A percentile compares a stretch with the other conserved stretches of the same genome.
These are phyloP conservation scores for Coelopa pilipes DNA, from an alignment of 2,888 invertebrate species.

Conservation along the genomic window DNA sequence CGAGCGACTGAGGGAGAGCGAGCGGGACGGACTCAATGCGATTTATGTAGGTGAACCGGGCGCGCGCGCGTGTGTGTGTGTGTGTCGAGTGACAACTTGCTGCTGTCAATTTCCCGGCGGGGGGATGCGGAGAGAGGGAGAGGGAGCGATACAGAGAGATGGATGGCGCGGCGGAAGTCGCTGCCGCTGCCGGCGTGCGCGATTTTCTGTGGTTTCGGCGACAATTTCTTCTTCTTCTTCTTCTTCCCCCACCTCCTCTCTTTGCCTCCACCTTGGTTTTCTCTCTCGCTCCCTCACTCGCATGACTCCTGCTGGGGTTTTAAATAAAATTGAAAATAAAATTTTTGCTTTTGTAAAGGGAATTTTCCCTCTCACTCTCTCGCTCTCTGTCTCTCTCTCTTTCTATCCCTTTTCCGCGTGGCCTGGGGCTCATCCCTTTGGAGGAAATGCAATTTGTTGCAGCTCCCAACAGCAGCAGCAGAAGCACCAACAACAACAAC, in stretches of 20 bases:
- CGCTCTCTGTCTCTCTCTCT: too few relatives aligned
- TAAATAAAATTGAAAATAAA: conserved; percentile 8
- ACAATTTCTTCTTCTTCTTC: not conserved
- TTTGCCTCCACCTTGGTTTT: not conserved
- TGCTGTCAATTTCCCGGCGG: conserved; percentile 31
- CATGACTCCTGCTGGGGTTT: not conserved
- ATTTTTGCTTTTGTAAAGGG: conserved; percentile 11
- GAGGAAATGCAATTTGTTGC: conserved; percentile 24
- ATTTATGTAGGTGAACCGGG: not conserved
- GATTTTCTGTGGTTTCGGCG: not conserved
- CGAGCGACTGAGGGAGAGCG: not conserved
- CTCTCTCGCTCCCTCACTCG: too few relatives aligned
- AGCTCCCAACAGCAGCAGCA: not conserved
- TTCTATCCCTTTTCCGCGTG: too few relatives aligned
- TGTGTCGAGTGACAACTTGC: conserved; percentile 21
- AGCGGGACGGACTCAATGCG: not conserved
- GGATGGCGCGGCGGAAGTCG: too few relatives aligned
- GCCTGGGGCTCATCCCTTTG: too few relatives aligned
- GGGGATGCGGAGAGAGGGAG: too few relatives aligned
- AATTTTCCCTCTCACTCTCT: too few relatives aligned
- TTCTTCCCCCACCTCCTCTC: too few relatives aligned
- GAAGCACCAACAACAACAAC: not conserved
- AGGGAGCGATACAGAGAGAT: too few relatives aligned
- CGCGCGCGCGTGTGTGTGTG: conserved; percentile 6
- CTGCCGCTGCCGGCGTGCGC: too few relatives aligned